Evolutionary conservation across 1,140 invertebrate species (phyloP).

Genomic region (Ptiloglossa arizonensis): DNA sequence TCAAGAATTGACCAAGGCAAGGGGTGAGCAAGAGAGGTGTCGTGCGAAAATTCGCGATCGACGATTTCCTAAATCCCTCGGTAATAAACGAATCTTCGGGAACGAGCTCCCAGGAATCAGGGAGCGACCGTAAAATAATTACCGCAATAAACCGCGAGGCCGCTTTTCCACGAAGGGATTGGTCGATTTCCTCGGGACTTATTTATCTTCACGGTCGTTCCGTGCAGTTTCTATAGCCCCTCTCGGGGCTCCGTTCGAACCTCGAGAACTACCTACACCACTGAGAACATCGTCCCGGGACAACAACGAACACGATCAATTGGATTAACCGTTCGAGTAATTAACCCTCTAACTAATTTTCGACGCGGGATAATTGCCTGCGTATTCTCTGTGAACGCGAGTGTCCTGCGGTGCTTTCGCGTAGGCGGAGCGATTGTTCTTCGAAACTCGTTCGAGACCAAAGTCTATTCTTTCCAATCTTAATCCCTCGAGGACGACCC

Average conservation of each 20-base stretch:
- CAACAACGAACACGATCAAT: slow-evolving; percentile 28
- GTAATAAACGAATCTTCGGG: slow-evolving; percentile 15
- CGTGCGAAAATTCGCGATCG: background rate
- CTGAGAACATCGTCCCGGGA: no score
- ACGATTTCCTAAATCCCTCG: background rate
- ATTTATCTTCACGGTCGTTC: slow-evolving; percentile 6
- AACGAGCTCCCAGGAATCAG: slow-evolving; percentile 4
- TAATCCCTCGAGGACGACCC: no score
- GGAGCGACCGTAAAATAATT: slow-evolving; percentile 59
- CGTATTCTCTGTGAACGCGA: background rate
- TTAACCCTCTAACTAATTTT: background rate
- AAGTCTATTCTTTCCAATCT: no score
- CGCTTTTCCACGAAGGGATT: slow-evolving; percentile 49
- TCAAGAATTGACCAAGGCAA: background rate
- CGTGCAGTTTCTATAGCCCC: background rate
- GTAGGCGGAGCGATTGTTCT: background rate
- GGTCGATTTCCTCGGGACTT: background rate
- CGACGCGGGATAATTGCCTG: background rate
- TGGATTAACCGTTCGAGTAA: slow-evolving; percentile 26
- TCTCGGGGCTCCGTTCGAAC: no score
- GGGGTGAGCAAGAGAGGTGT: no score
- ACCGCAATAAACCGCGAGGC: slow-evolving; percentile 59
- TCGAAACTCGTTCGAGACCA: background rate
- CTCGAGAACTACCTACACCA: background rate
- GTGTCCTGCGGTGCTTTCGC: background rate